phyloP scores from a whole-genome alignment of 2,888 invertebrate genomes.

The Phortica okadai region DNA sequence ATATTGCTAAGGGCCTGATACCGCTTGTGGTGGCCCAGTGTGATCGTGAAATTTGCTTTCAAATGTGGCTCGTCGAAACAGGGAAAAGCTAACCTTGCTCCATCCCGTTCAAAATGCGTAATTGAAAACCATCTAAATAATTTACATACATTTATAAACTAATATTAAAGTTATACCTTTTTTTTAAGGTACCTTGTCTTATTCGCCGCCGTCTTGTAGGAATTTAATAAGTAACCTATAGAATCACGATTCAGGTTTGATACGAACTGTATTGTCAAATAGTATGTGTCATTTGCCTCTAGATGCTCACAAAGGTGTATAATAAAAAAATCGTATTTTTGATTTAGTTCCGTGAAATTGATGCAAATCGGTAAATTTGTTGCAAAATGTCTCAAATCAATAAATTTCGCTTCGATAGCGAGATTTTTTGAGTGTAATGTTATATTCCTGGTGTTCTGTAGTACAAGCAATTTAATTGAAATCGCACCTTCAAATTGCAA shows the following conservation, averaged over 20 bases:
- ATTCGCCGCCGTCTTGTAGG: slow-evolving; percentile 70
- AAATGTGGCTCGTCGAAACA: slow-evolving; percentile 93
- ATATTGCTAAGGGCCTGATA: slow-evolving; percentile 85
- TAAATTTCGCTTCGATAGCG: slow-evolving; percentile 75
- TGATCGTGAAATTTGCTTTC: slow-evolving; percentile 87
- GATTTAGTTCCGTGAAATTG: slow-evolving; percentile 73
- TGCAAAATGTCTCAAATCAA: slow-evolving; percentile 52
- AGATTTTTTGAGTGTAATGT: slow-evolving; percentile 82
- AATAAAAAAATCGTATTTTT: slow-evolving; percentile 80
- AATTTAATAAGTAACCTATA: slow-evolving; percentile 81
- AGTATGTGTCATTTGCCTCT: slow-evolving; percentile 76
- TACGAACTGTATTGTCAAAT: slow-evolving; percentile 80
- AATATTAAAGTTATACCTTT: no score
- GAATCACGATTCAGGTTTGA: slow-evolving; percentile 83
- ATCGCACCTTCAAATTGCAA: slow-evolving; percentile 76
- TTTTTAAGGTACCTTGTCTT: slow-evolving; percentile 73
- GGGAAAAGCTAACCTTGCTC: slow-evolving; percentile 88
- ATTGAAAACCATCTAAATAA: slow-evolving; percentile 81
- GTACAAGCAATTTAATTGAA: slow-evolving; percentile 69
- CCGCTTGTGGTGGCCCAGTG: slow-evolving; percentile 80
- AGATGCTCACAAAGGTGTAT: slow-evolving; percentile 78
- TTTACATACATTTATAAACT: neutral
- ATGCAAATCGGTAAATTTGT: slow-evolving; percentile 53
- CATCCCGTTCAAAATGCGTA: slow-evolving; percentile 86
- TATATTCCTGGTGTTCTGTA: slow-evolving; percentile 79